A percentile compares a stretch with the other conserved stretches of the same genome.
Conservation (phyloP, 2,797 vertebrate species). For the Catostomus latipinnis region DNA sequence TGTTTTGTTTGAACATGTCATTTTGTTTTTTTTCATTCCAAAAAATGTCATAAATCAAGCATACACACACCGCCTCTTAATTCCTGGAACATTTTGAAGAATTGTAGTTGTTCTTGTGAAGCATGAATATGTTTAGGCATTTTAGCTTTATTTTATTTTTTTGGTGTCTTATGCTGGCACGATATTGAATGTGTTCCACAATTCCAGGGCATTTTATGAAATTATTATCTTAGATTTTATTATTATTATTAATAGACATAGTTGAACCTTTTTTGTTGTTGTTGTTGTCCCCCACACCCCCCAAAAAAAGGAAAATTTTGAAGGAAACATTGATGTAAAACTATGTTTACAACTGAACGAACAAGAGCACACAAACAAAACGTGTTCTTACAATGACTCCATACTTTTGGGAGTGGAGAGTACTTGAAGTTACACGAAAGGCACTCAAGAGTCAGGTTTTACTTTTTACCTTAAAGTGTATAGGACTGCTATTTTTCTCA, state of each 20-base stretch:
- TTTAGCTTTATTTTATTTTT: neutral
- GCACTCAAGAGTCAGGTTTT: slow-evolving; percentile 54
- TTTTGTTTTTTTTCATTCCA: neutral
- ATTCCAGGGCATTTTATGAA: slow-evolving; percentile 44
- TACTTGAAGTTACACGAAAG: slow-evolving; percentile 64
- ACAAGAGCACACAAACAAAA: slow-evolving; percentile 41
- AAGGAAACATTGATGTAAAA: slow-evolving; percentile 50
- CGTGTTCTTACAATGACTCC: slow-evolving; percentile 33
- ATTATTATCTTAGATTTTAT: slow-evolving; percentile 3
- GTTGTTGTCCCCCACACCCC: too few relatives aligned
- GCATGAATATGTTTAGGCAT: slow-evolving; percentile 29
- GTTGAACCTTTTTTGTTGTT: too few relatives aligned
- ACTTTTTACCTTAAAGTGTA: slow-evolving; percentile 42
- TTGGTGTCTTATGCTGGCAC: slow-evolving; percentile 28
- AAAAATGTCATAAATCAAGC: slow-evolving; percentile 13
- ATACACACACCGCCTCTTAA: neutral
- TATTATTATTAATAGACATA: neutral
- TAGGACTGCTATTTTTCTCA: neutral
- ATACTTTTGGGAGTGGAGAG: slow-evolving; percentile 49
- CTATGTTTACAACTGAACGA: slow-evolving; percentile 55
- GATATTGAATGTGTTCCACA: slow-evolving; percentile 35
- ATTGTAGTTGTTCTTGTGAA: slow-evolving; percentile 39
- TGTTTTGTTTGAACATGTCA: slow-evolving; percentile 5
- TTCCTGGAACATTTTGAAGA: slow-evolving; percentile 38
- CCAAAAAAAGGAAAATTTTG: slow-evolving; percentile 45